A percentile compares a stretch with the other conserved stretches of the same genome.
Evolutionary conservation across 2,888 invertebrate genomes (phyloP).

Genomic region (Heterodera filipjevi): DNA sequence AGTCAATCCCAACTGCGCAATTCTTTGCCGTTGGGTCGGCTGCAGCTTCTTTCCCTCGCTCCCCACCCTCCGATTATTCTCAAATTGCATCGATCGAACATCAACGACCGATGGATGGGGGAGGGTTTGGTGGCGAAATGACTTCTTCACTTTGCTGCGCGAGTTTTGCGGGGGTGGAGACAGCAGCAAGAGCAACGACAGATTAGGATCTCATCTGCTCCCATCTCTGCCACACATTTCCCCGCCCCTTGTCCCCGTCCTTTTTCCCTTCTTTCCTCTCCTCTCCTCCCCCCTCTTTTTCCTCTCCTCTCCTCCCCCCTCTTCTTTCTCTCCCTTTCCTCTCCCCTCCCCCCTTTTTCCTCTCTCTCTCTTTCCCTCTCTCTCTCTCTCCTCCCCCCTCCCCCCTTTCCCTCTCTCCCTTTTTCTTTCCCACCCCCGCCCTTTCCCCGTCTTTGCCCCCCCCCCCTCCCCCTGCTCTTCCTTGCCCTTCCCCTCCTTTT

Average conservation of each 20-base stretch:
- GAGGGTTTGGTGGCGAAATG: neutral
- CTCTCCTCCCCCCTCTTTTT: neutral
- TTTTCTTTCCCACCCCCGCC: neutral
- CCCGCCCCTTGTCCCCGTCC: neutral
- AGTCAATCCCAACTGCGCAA: neutral
- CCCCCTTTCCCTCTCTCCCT: neutral
- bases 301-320: neutral
- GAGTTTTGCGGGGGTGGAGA: neutral
- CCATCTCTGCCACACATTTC: neutral
- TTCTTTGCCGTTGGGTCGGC: neutral
- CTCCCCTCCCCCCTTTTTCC: neutral
- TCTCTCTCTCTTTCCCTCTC: neutral
- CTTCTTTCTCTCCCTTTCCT: too few relatives aligned
- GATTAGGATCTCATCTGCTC: neutral
- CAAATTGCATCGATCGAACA: conserved; percentile 1
- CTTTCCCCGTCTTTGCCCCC: too few relatives aligned
- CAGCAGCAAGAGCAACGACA: neutral
- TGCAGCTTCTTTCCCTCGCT: neutral
- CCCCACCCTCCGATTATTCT: neutral
- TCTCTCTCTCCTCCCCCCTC: neutral
- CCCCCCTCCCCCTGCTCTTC: too few relatives aligned
- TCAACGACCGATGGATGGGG: neutral
- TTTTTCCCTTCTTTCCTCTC: neutral
- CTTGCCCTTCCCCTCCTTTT: neutral
- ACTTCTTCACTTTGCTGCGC: conserved; percentile 1